Evolutionary conservation across 2,113 vertebrate genomes (phyloP).

Genomic region (Dromas ardeola): DNA sequence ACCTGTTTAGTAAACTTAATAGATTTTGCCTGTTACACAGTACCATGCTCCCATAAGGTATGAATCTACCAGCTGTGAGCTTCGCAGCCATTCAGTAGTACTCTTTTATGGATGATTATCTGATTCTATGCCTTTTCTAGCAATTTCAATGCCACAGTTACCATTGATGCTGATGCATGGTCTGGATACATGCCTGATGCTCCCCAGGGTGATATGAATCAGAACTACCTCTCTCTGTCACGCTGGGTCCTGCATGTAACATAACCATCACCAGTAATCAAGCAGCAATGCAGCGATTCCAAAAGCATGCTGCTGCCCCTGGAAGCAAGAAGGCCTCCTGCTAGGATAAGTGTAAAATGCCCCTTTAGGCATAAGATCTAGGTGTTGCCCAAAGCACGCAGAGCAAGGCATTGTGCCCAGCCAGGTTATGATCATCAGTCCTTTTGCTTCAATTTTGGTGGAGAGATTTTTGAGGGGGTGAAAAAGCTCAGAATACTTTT

Average conservation of each 20-base stretch:
- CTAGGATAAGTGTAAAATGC: neutral
- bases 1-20: neutral
- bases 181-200: neutral
- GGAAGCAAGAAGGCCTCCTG: slow-evolving; percentile 1
- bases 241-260: neutral
- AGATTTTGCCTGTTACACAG: neutral
- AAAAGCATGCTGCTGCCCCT: neutral
- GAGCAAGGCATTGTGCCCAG: neutral
- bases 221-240: neutral
- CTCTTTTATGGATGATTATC: neutral
- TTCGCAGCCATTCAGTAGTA: slow-evolving; percentile 6
- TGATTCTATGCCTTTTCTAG: slow-evolving; percentile 28
- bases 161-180: neutral
- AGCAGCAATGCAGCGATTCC: neutral
- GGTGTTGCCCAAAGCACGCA: neutral
- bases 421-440: neutral
- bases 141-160: neutral
- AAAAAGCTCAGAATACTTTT: neutral
- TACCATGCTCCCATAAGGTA: neutral
- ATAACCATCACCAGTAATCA: neutral
- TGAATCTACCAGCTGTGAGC: slow-evolving; percentile 26
- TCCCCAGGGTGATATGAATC: neutral
- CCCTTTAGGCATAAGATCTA: neutral
- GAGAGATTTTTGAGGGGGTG: neutral
- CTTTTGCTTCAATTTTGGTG: neutral